Percentiles rank a stretch among this genome's conserved stretches.
Evolutionary conservation across 2,888 invertebrate species (phyloP).

Genomic region (Aromia moschata): DNA sequence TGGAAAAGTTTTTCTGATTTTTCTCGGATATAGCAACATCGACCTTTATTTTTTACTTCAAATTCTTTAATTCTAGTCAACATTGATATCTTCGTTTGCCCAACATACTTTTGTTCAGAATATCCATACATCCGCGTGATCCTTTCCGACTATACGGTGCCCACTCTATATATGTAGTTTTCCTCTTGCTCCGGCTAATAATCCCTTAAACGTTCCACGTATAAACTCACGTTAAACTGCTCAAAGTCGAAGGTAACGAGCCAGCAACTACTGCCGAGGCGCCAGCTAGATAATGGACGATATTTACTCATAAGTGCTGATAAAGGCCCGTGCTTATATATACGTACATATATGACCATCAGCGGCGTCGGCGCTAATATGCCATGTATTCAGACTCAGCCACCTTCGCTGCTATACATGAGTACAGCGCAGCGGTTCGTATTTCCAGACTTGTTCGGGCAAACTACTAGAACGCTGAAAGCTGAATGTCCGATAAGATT

Average conservation of each 20-base stretch:
- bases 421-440: too few species aligned
- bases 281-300: constrained; percentile 39
- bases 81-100: too few species aligned
- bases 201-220: constrained; percentile 2
- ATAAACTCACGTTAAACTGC: constrained; percentile 9
- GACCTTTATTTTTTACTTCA: too few species aligned
- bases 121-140: too few species aligned
- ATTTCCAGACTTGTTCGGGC: background rate
- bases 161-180: too few species aligned
- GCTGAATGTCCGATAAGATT: constrained; percentile 15
- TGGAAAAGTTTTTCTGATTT: too few species aligned
- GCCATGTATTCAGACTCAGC: constrained; percentile 31
- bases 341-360: too few species aligned
- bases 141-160: too few species aligned
- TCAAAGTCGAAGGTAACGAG: constrained; percentile 13
- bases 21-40: too few species aligned
- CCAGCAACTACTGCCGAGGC: constrained; percentile 22
- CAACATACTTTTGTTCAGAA: too few species aligned
- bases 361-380: constrained; percentile 38
- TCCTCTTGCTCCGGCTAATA: background rate
- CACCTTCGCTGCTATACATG: constrained; percentile 18
- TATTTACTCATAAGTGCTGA: constrained; percentile 40
- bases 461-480: constrained; percentile 15
- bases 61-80: too few species aligned
- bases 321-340: constrained; percentile 31